Evolutionary conservation across 2,797 vertebrate species (phyloP).

Genomic region (Brotogeris chrysoptera): DNA sequence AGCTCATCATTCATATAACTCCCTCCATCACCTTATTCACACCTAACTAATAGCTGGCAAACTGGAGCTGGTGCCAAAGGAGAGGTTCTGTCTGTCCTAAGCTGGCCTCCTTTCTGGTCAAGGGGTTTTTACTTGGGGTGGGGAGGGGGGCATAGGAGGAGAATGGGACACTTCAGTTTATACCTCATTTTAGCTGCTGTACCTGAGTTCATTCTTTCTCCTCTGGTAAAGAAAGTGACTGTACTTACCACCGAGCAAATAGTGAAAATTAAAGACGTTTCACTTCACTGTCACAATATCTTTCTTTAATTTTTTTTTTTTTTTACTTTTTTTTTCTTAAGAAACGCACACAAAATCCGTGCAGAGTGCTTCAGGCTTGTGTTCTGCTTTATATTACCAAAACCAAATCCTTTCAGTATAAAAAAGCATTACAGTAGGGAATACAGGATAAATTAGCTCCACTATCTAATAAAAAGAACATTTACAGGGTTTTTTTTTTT

Average conservation of each 20-base stretch:
- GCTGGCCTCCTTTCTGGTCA: background rate
- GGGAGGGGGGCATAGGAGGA: background rate
- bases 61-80: background rate
- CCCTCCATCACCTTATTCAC: background rate
- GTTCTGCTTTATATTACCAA: slow-evolving; percentile 76
- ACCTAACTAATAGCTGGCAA: background rate
- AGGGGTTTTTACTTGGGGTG: slow-evolving; percentile 17
- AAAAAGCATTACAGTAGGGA: slow-evolving; percentile 70
- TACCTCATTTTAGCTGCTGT: slow-evolving; percentile 62
- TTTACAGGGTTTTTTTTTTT: slow-evolving; percentile 37
- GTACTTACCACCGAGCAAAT: slow-evolving; percentile 49
- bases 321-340: slow-evolving; percentile 52
- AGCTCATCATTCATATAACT: background rate
- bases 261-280: slow-evolving; percentile 64
- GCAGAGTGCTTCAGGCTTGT: slow-evolving; percentile 66
- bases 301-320: slow-evolving; percentile 66
- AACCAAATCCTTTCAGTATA: slow-evolving; percentile 71
- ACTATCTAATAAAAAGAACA: slow-evolving; percentile 69
- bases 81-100: background rate
- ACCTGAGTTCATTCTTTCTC: slow-evolving; percentile 32
- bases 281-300: slow-evolving; percentile 72
- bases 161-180: slow-evolving; percentile 40
- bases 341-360: slow-evolving; percentile 76
- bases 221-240: slow-evolving; percentile 44
- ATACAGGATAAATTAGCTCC: slow-evolving; percentile 77